Base-by-base conservation (phyloP, 2,888 invertebrate species). In the Xestobium rufovillosum region DNA sequence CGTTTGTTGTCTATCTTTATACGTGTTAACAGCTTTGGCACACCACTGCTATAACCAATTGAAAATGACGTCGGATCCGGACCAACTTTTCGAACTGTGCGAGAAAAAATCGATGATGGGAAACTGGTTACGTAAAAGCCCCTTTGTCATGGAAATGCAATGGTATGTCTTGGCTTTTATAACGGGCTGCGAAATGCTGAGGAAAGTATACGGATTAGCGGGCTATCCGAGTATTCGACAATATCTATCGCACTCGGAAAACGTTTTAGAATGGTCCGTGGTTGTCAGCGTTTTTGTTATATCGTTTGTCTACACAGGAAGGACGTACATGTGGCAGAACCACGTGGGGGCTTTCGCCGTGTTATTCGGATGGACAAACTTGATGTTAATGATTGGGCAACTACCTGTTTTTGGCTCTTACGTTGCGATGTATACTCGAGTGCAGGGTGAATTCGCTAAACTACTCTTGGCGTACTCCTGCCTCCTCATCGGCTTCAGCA, bases 321-420 rank as follows among this genome's bases (percentile, higher is more conserved):
- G 75, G 47, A 80, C 79, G 1, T 85, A 85, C 57, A 78, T 80
- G 8, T 88, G 88, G 83, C 88, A 88, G 58, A 87, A 85, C 56
- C 87, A 88, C 57, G 78, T 89, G 13, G 88, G 87, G 0, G 88
- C 88, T 1, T 84, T 88, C 55, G 85, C 87, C 0, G 86, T 88
- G 1, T 71, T 89, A 3, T 78, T 86, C 26, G 87, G 85, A 3
- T 89, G 89, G 89, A 84, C 85, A 3, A 87, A 89, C 62, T 68
- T 88, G n/a, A 87, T 89, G 86, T 69, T 87, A 60, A 87, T 88
- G 84, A 82, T 90, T 38, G 90, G 90, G 0, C 86, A 90, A 53
- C 67, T 90, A 25, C 90, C 90, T 0, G 78, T 87, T 32, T 86
- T 90, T 56, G 90, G 89, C 11, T 83, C 88, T 0, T 90, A 90